Conservation (phyloP, 2,888 invertebrate species). For the Hemistola chrysoprasaria region DNA sequence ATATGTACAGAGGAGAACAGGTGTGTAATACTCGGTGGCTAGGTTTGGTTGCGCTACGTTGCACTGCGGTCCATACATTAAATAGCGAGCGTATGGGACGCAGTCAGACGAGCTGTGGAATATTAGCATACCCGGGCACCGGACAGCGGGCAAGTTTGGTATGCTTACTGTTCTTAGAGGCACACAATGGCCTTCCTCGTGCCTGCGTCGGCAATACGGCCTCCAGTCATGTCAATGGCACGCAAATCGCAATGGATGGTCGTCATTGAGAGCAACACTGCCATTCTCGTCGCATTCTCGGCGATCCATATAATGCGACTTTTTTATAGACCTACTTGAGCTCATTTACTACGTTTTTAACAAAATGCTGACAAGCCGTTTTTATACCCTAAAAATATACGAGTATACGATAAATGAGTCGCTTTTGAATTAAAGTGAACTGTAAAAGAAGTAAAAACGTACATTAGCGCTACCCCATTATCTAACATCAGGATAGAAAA, state of each 20-base stretch:
- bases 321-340: too few relatives aligned
- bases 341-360: too few relatives aligned
- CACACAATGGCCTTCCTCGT: slow-evolving; percentile 15
- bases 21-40: slow-evolving; percentile 19
- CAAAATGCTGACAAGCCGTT: too few relatives aligned
- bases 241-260: slow-evolving; percentile 35
- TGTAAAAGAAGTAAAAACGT: background rate
- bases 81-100: slow-evolving; percentile 37
- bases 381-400: too few relatives aligned
- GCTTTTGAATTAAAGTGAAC: background rate
- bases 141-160: slow-evolving; percentile 7
- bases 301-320: slow-evolving; percentile 30
- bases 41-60: slow-evolving; percentile 26
- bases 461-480: slow-evolving; percentile 33
- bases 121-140: slow-evolving; percentile 39
- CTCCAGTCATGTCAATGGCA: slow-evolving; percentile 30
- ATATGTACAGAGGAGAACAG: slow-evolving; percentile 23
- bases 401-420: background rate
- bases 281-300: slow-evolving; percentile 35
- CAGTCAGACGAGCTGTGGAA: slow-evolving; percentile 22
- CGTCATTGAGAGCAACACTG: slow-evolving; percentile 29
- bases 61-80: slow-evolving; percentile 47
- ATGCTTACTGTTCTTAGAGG: slow-evolving; percentile 2
- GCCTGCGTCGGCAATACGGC: slow-evolving; percentile 1
- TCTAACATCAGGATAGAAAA: slow-evolving; percentile 19